Base-by-base conservation (phyloP, 2,797 vertebrate genomes). In the Gymnothorax javanicus region DNA sequence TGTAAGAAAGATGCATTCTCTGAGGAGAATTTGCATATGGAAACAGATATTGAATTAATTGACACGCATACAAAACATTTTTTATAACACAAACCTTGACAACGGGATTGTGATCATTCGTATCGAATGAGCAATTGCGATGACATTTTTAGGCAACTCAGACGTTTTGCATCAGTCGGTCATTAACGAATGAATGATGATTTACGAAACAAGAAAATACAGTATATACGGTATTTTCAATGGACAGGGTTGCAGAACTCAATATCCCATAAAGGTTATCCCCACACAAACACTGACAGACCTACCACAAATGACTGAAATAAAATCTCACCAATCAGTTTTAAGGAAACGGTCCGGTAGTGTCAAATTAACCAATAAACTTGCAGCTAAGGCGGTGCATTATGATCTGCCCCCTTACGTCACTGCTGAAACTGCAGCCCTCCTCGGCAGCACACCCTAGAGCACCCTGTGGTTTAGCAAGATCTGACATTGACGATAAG, bases 311-410 rank as follows among this genome's bases (percentile, higher is more conserved):
- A 56, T 23, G 69, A 90, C 54, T 15, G 88, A 89, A 85, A 57
- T 4, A 59, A 15, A 8, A n/a, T 3, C 4, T 0, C 15, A 56
- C 91, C 91, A 90, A 90, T 84, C 88, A 73, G 0, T 3, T 82
- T 71, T 17, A 58, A 77, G 25, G 23, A 17, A 23, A 11, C 54
- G 54, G 57, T 4, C 59, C 17, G 85, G 15, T 17, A 62, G 11
- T 57, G 84, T 25, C 9, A 23, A 13, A 23, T 15, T 0, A 87
- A 89, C 93, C 94, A 94, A 95, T 94, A 85, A 93, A 15, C 91
- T 82, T 58, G 57, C 0, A 0, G n/a, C 25, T 7, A 52, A 23
- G 9, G 62, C 82, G 90, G 88, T 75, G 13, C 60, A n/a, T 69
- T 83, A 84, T 52, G 2, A 52, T 79, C 88, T 60, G 2, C 58